A percentile compares a stretch with the other conserved stretches of the same genome.
Evolutionary conservation across 2,888 invertebrate genomes (phyloP).

Genomic region (Dione vanillae): DNA sequence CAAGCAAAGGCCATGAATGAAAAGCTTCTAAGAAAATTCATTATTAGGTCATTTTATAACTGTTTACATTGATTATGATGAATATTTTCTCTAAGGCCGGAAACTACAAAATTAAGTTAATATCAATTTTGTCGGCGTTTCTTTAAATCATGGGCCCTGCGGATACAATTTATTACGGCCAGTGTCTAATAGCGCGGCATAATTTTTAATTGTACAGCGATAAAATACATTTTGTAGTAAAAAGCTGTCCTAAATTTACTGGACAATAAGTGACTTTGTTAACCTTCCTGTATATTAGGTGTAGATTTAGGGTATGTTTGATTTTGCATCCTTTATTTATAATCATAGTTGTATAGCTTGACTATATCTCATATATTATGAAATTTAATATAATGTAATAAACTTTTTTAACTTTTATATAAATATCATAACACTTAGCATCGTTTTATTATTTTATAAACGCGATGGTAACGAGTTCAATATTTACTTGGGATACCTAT

Average conservation of each 20-base stretch:
- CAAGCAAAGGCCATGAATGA: neutral
- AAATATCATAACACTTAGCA: no score
- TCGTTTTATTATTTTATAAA: no score
- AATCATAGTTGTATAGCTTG: no score
- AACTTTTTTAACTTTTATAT: no score
- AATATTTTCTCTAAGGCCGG: constrained; percentile 48
- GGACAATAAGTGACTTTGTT: neutral
- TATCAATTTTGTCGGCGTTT: constrained; percentile 61
- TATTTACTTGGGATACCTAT: no score
- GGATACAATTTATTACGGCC: constrained; percentile 64
- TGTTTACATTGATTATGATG: constrained; percentile 15
- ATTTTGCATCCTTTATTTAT: no score
- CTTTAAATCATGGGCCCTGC: constrained; percentile 57
- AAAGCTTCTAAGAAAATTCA: constrained; percentile 1
- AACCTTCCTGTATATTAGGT: no score
- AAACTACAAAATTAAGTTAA: constrained; percentile 62
- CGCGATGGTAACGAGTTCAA: no score
- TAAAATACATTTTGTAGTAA: constrained; percentile 37
- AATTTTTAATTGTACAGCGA: constrained; percentile 58
- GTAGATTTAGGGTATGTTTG: no score
- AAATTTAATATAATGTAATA: no score
- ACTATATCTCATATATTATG: no score
- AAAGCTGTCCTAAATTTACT: neutral
- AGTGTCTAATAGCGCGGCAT: constrained; percentile 52
- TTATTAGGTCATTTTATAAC: constrained; percentile 14